Conservation (phyloP, 2,888 invertebrate species). For the Phyllotreta striolata region DNA sequence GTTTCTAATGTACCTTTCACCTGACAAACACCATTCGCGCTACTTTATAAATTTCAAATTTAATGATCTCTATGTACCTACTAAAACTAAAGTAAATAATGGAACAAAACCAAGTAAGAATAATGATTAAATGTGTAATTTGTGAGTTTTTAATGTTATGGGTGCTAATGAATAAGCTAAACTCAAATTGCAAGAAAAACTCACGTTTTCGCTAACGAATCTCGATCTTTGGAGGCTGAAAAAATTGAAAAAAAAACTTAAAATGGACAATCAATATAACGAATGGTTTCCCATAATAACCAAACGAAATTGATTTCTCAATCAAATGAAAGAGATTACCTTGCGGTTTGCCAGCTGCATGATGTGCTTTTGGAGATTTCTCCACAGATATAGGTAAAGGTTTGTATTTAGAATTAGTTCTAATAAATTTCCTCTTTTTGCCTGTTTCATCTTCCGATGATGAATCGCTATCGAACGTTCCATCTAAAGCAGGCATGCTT, state of each 20-base stretch:
- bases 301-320: neutral
- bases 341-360: neutral
- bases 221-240: slow-evolving; percentile 38
- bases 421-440: slow-evolving; percentile 16
- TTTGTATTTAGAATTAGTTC: slow-evolving; percentile 24
- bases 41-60: neutral
- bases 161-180: too few species aligned
- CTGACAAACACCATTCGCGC: too few species aligned
- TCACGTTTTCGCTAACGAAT: slow-evolving; percentile 35
- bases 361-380: slow-evolving; percentile 21
- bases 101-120: slow-evolving; percentile 24
- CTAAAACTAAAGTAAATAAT: neutral
- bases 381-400: slow-evolving; percentile 31
- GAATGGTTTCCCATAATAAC: neutral
- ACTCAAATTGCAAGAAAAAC: slow-evolving; percentile 17
- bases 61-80: neutral
- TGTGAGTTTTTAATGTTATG: too few species aligned
- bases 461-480: slow-evolving; percentile 39
- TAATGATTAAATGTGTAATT: neutral
- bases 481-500: slow-evolving; percentile 32
- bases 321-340: neutral
- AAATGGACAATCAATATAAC: neutral
- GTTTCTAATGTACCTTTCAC: too few species aligned
- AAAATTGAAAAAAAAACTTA: slow-evolving; percentile 25
- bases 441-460: slow-evolving; percentile 33